Base-by-base conservation (phyloP, 2,888 invertebrate genomes). In the Cosmia pyralina region DNA sequence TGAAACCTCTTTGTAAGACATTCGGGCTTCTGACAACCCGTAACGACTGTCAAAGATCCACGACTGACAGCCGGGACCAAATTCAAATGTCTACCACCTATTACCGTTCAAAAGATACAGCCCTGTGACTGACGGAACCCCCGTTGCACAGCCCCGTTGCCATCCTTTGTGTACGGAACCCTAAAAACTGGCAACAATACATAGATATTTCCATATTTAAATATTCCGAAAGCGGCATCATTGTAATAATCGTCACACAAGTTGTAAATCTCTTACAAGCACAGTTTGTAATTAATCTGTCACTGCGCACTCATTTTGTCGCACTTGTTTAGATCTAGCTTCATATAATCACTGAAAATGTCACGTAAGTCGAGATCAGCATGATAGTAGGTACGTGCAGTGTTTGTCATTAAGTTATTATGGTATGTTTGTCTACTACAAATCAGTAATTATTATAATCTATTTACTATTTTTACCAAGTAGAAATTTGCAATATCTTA, bases 221-320 rank as follows among this genome's bases (percentile, higher is more conserved):
- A 50, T 17, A n/a, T 22, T 34, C 13, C 0, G 46, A 46, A 53
- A 55, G 38, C 4, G 34, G 17, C 1, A 60, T 48, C 11, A 38
- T 50, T 34, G 0, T 4, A 57, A 17, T 19, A 58, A 58, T 10
- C 22, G 0, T 48, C 15, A 44, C 17, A 7, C 1, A 28, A 2
- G 41, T 48, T 1, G 8, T 60, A 69, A 75, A 57, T 79, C 57
- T n/a, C 13, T 52, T 44, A 48, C n/a, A 59, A 53, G 53, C 63
- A 22, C 13, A n/a, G 11, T 13, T 44, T 53, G 38, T 53, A 72
- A 79, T 67, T 67, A 63, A 53, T 53, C 57, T 79, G 73, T 67
- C 73, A 67, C 44, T 28, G 73, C 13, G 67, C 55, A 67, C 48
- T 64, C 58, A 59, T 72, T 72, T 59, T 68, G 73, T 79, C 67